Conservation (phyloP, 1,140 invertebrate species). For the Sarcophaga peregrina region DNA sequence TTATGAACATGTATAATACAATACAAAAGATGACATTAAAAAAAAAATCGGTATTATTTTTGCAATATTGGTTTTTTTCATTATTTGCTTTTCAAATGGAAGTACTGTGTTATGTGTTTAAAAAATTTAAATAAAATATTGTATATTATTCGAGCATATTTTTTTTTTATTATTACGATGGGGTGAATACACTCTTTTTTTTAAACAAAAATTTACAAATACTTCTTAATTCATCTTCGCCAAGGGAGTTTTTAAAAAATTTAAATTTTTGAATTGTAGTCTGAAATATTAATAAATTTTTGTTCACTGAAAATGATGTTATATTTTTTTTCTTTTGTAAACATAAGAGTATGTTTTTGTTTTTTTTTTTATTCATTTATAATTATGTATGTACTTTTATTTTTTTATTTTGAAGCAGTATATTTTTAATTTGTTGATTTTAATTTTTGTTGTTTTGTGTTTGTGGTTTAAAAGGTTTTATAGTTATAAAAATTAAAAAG, state of each 20-base stretch:
- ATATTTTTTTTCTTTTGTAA: not conserved
- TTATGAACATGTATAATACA: too few relatives aligned
- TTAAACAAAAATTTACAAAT: not conserved
- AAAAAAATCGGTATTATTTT: not conserved
- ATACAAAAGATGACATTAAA: too few relatives aligned
- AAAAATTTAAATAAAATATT: slow-evolving; percentile 17
- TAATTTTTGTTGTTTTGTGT: slow-evolving; percentile 3
- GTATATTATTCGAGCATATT: slow-evolving; percentile 34
- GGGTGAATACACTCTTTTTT: slow-evolving; percentile 8
- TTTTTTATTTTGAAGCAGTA: slow-evolving; percentile 31
- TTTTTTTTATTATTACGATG: not conserved
- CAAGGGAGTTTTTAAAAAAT: too few relatives aligned
- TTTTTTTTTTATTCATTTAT: too few relatives aligned
- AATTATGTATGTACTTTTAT: too few relatives aligned
- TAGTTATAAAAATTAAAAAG: not conserved
- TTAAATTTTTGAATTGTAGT: not conserved
- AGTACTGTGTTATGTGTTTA: not conserved
- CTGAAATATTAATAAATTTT: not conserved
- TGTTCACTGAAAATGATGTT: not conserved
- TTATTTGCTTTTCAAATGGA: not conserved
- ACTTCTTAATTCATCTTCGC: not conserved
- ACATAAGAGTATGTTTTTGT: not conserved
- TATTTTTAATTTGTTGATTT: not conserved
- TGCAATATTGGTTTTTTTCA: slow-evolving; percentile 9
- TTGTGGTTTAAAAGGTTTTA: not conserved